Evolutionary conservation across 2,888 invertebrate genomes (phyloP).

Genomic region (Ornithoptera priamus): DNA sequence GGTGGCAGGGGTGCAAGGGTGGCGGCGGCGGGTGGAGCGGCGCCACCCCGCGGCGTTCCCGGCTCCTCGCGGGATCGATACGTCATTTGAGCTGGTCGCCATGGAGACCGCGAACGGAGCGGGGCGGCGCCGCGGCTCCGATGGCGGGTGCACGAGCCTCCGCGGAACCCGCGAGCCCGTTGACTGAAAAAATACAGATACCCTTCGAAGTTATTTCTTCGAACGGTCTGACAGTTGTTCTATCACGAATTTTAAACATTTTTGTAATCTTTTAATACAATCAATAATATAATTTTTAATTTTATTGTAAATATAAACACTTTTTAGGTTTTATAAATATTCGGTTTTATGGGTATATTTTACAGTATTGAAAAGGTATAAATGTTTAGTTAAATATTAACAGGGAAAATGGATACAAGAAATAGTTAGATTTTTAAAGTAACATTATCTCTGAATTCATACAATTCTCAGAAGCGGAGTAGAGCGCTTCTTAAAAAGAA

Average conservation of each 20-base stretch:
- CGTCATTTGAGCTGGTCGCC: conserved; percentile 81
- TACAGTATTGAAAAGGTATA: too few species aligned
- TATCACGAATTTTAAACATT: conserved; percentile 41
- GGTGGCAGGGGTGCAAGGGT: conserved; percentile 66
- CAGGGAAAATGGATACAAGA: conserved; percentile 16
- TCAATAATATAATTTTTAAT: too few species aligned
- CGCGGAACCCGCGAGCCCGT: conserved; percentile 44
- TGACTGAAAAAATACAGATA: conserved; percentile 71
- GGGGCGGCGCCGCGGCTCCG: conserved; percentile 76
- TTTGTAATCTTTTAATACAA: conserved; percentile 2
- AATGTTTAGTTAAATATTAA: too few species aligned
- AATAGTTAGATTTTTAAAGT: conserved; percentile 10
- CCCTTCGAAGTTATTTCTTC: conserved; percentile 67
- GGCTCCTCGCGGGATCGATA: conserved; percentile 77
- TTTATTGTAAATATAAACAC: too few species aligned
- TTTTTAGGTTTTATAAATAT: too few species aligned
- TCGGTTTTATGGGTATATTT: too few species aligned
- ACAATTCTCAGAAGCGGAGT: conserved; percentile 5
- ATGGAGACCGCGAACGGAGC: conserved; percentile 79
- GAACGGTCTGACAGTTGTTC: conserved; percentile 57
- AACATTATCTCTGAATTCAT: conserved; percentile 22
- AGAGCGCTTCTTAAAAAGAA: conserved; percentile 4
- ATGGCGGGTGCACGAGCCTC: conserved; percentile 70
- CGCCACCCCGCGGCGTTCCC: conserved; percentile 68
- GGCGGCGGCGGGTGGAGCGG: conserved; percentile 71